phyloP scores from a whole-genome alignment of 2,113 vertebrate species.

The Spermophilus dauricus region DNA sequence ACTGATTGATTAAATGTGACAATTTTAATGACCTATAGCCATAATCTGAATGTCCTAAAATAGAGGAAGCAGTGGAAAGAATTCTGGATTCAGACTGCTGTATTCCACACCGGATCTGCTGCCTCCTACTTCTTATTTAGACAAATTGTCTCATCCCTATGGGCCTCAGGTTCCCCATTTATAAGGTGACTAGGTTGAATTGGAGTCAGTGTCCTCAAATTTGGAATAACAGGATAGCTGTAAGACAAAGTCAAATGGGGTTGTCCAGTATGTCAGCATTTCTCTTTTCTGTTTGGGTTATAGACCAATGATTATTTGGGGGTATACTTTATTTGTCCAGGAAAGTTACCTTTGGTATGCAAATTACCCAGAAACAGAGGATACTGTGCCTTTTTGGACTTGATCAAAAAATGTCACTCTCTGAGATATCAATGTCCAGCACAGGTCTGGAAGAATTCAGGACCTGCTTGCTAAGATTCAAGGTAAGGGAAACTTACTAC shows the following conservation, averaged over 20 bases:
- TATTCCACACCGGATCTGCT: background rate
- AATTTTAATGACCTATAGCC: background rate
- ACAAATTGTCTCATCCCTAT: background rate
- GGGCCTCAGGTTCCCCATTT: background rate
- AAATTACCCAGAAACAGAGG: background rate
- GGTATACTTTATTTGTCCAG: background rate
- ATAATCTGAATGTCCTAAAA: background rate
- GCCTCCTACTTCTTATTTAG: background rate
- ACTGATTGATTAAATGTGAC: background rate
- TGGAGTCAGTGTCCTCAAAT: background rate
- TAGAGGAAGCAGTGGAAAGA: background rate
- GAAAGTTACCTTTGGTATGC: background rate
- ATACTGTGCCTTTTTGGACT: background rate
- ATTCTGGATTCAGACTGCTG: background rate
- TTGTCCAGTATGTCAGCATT: background rate
- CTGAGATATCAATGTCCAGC: background rate
- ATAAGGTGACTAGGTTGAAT: background rate
- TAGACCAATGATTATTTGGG: background rate
- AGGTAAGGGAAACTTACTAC: background rate
- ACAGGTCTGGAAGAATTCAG: background rate
- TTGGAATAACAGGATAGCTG: background rate
- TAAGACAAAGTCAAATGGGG: background rate
- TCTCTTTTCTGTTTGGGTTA: background rate
- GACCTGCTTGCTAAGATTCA: background rate
- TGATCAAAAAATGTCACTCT: background rate